Conservation (phyloP, 2,797 vertebrate genomes). For the Hippoglossus hippoglossus region DNA sequence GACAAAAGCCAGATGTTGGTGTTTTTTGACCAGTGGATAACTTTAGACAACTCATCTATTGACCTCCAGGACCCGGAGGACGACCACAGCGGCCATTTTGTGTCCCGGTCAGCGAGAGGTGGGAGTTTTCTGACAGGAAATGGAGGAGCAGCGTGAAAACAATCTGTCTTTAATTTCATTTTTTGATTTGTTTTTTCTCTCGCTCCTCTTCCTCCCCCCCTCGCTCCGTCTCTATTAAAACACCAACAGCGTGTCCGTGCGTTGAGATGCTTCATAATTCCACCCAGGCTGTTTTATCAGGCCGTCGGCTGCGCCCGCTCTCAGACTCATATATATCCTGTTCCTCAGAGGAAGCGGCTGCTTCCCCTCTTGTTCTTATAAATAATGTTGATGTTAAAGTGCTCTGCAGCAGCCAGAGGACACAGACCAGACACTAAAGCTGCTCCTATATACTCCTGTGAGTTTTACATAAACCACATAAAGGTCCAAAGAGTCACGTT, state of each 20-base stretch:
- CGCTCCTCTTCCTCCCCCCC: too few relatives aligned
- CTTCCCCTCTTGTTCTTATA: conserved; percentile 64
- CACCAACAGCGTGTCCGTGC: conserved; percentile 36
- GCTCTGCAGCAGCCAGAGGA: conserved; percentile 47
- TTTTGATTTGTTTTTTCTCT: not conserved
- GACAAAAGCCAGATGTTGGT: too few relatives aligned
- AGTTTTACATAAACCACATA: not conserved
- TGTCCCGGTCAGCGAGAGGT: not conserved
- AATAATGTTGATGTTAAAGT: conserved; percentile 70
- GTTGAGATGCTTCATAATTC: conserved; percentile 47
- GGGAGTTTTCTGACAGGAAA: conserved; percentile 10
- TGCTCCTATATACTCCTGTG: not conserved
- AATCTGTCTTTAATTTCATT: conserved; percentile 11
- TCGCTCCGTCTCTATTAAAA: conserved; percentile 40
- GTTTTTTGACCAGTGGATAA: too few relatives aligned
- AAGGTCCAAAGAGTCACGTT: not conserved
- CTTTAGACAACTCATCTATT: not conserved
- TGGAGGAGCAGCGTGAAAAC: conserved; percentile 4
- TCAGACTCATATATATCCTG: conserved; percentile 61
- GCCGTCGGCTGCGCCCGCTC: conserved; percentile 28
- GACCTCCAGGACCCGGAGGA: not conserved
- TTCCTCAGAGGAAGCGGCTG: conserved; percentile 61
- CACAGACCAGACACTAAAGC: conserved; percentile 2
- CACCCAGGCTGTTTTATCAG: conserved; percentile 45
- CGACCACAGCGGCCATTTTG: conserved; percentile 12